These are phyloP conservation scores for Tinamus major DNA, from an alignment of 2,797 vertebrate species.

Conservation along the genomic window DNA sequence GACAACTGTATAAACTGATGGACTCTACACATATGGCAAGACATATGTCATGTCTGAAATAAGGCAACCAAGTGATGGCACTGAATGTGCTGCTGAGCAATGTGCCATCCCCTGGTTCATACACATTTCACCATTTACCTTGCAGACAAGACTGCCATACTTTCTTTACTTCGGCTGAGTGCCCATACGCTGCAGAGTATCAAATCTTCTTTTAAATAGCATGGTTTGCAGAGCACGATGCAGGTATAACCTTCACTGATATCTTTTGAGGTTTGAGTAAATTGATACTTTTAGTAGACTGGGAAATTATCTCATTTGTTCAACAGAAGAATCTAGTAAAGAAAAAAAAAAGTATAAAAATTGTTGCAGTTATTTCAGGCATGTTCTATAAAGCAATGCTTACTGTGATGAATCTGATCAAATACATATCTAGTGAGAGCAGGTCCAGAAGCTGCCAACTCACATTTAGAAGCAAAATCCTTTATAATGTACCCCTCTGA, in stretches of 20 bases:
- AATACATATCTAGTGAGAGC: not conserved
- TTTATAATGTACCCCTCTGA: not conserved
- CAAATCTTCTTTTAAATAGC: not conserved
- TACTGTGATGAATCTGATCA: not conserved
- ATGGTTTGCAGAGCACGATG: not conserved
- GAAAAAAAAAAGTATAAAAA: not conserved
- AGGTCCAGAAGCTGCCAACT: not conserved
- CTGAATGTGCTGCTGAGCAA: not conserved
- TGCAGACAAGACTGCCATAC: not conserved
- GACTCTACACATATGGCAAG: not conserved
- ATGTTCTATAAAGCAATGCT: not conserved
- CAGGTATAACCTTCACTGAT: not conserved
- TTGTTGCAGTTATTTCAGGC: not conserved
- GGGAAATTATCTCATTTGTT: not conserved
- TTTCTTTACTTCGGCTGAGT: not conserved
- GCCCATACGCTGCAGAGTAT: not conserved
- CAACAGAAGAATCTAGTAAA: not conserved
- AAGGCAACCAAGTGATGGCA: not conserved
- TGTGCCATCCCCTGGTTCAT: not conserved
- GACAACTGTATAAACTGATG: not conserved
- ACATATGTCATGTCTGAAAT: rapidly evolving
- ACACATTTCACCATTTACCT: rapidly evolving
- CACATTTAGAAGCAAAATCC: not conserved
- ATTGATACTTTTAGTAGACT: not conserved
- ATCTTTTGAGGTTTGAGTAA: not conserved